Conservation (phyloP, 35 echinoderm and acorn worm species). For the Nesometra sesokonis region DNA sequence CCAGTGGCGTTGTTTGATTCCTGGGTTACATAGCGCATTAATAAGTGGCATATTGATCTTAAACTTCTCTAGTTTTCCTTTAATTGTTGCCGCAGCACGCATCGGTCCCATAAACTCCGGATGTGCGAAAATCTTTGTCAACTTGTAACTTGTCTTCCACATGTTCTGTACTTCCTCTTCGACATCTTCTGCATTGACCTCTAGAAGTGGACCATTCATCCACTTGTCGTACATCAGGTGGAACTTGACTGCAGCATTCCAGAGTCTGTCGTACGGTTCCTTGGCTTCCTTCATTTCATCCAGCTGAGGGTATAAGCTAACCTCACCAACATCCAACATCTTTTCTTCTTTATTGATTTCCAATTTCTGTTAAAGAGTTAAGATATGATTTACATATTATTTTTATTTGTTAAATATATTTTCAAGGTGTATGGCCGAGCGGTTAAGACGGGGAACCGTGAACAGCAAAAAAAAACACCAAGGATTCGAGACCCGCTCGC, state of each 20-base stretch:
- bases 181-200: constrained; percentile 89
- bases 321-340: constrained; percentile 60
- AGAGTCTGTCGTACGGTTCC: constrained; percentile 74
- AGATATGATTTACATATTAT: too few relatives aligned
- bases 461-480: too few relatives aligned
- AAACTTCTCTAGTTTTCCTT: constrained; percentile 98
- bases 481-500: too few relatives aligned
- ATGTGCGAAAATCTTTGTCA: constrained; percentile 82
- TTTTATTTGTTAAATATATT: too few relatives aligned
- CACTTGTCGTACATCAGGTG: constrained; percentile 79
- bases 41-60: constrained; percentile 99
- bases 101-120: constrained; percentile 94
- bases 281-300: constrained; percentile 67
- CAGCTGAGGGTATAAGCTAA: constrained; percentile 51
- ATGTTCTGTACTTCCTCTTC: constrained; percentile 96
- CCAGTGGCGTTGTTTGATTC: constrained; percentile 95
- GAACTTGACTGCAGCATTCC: constrained; percentile 57
- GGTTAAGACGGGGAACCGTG: too few relatives aligned
- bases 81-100: constrained; percentile 92
- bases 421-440: too few relatives aligned
- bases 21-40: constrained; percentile 87
- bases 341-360: constrained; percentile 49
- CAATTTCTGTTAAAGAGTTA: constrained; percentile 26
- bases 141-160: constrained; percentile 96
- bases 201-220: constrained; percentile 92